Conservation (phyloP, 2,888 invertebrate genomes). For the Tanytarsus gracilentus region DNA sequence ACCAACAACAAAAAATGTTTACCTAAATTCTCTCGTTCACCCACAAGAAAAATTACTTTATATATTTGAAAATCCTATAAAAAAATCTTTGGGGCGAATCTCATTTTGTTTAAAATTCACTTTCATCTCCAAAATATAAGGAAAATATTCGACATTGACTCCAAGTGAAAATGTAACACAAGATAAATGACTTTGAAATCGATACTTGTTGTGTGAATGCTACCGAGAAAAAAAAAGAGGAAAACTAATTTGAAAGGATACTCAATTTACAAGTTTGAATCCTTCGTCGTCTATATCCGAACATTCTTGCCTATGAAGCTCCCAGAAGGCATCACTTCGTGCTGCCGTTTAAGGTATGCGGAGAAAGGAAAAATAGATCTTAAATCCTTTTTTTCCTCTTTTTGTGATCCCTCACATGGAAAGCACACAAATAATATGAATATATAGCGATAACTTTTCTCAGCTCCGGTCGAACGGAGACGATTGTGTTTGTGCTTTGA, state of each 20-base stretch:
- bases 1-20: too few species aligned
- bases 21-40: too few species aligned
- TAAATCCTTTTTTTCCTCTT: not conserved
- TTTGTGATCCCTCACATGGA: not conserved
- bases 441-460: too few species aligned
- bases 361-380: not conserved
- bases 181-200: slow-evolving; percentile 11
- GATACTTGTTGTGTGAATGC: not conserved
- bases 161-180: too few species aligned
- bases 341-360: not conserved
- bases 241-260: slow-evolving; percentile 18
- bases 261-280: slow-evolving; percentile 7
- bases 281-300: too few species aligned
- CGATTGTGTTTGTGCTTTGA: not conserved
- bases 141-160: not conserved
- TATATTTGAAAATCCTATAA: too few species aligned
- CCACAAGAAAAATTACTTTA: too few species aligned
- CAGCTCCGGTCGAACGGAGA: too few species aligned
- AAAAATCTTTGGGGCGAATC: too few species aligned
- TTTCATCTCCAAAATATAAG: too few species aligned
- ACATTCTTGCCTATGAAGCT: not conserved
- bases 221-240: not conserved
- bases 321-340: not conserved
- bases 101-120: too few species aligned
- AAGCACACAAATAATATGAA: not conserved